phyloP scores from a whole-genome alignment of 2,888 invertebrate species.

The Cheiracanthium punctorium region DNA sequence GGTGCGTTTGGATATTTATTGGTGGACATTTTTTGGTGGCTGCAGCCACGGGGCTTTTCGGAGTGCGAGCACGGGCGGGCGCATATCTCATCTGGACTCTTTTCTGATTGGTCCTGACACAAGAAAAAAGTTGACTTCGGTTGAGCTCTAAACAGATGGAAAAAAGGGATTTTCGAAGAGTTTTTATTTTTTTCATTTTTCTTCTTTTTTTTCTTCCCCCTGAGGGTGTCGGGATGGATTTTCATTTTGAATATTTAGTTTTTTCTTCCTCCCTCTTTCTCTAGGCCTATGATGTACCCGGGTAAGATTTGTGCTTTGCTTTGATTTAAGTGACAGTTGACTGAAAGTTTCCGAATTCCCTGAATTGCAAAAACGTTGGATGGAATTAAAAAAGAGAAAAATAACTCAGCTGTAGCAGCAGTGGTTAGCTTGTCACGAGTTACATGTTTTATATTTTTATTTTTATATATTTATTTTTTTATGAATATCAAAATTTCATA shows the following conservation, averaged over 20 bases:
- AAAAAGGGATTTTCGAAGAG: slow-evolving; percentile 57
- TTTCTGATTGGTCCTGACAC: slow-evolving; percentile 65
- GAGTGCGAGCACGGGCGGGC: slow-evolving; percentile 64
- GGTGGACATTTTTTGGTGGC: slow-evolving; percentile 69
- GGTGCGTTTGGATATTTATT: slow-evolving; percentile 69
- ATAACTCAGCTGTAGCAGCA: not conserved
- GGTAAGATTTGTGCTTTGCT: slow-evolving; percentile 20
- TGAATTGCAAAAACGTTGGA: not conserved
- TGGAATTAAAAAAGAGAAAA: too few relatives aligned
- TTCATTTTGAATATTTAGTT: slow-evolving; percentile 58
- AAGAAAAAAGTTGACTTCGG: slow-evolving; percentile 39
- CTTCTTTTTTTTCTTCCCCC: slow-evolving; percentile 17
- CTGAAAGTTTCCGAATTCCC: slow-evolving; percentile 10
- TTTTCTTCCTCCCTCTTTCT: not conserved
- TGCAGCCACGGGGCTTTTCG: slow-evolving; percentile 60
- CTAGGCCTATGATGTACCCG: not conserved
- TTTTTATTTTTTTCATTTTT: slow-evolving; percentile 18
- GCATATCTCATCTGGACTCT: slow-evolving; percentile 60
- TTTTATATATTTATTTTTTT: too few relatives aligned
- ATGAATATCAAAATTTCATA: too few relatives aligned
- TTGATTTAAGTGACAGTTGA: slow-evolving; percentile 17
- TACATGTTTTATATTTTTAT: too few relatives aligned
- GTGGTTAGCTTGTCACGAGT: not conserved
- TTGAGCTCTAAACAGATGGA: slow-evolving; percentile 54
- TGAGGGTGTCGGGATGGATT: slow-evolving; percentile 23